These are phyloP conservation scores for Neolamprologus variostigma DNA, from an alignment of 2,113 vertebrate genomes.

Conservation along the genomic window DNA sequence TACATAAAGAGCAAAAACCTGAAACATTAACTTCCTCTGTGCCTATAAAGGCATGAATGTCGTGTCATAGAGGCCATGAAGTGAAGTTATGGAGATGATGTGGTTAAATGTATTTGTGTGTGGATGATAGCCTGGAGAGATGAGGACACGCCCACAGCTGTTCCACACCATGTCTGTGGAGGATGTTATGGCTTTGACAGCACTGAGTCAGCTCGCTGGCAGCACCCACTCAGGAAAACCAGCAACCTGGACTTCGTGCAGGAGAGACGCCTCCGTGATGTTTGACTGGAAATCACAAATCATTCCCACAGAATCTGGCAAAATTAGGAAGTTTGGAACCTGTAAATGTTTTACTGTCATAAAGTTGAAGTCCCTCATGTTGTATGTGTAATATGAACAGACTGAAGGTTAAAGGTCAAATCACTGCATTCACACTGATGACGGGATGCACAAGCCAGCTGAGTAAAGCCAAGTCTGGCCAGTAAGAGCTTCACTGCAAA, in stretches of 20 bases:
- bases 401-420: background rate
- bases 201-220: background rate
- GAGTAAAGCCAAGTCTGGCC: background rate
- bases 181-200: background rate
- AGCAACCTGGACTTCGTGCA: background rate
- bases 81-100: background rate
- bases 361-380: background rate
- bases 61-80: accelerated
- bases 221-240: background rate
- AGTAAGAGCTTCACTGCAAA: background rate
- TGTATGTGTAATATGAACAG: background rate
- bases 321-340: background rate
- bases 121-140: background rate
- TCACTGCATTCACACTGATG: background rate
- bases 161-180: background rate
- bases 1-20: background rate
- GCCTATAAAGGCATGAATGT: background rate
- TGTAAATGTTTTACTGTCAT: background rate
- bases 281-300: background rate
- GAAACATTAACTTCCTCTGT: background rate
- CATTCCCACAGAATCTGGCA: background rate
- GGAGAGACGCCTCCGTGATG: background rate
- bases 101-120: background rate
- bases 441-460: background rate
- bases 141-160: background rate